Evolutionary conservation across 1,140 invertebrate genomes (phyloP), one percentile per base, ranked within the genome.

Genomic region (Psix sp.): DNA sequence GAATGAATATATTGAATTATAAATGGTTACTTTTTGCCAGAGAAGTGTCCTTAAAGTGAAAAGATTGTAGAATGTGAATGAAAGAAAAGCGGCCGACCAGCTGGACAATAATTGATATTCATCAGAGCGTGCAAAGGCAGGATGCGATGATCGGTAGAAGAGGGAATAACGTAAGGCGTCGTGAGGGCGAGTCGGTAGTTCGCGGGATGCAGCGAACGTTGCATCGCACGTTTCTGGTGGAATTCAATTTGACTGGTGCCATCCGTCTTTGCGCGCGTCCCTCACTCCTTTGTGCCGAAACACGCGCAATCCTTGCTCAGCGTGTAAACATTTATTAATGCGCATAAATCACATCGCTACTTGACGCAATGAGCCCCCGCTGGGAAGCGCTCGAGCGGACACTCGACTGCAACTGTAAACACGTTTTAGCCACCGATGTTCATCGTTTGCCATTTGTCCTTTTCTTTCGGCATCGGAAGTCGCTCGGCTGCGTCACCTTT

Each of bases 291-390:
- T 80, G 76, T 79, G 21, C 43, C 63, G 42, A 49, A 77, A 71
- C 52, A 63, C 42, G 39, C 51, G 52, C 35, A 57, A 59, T 18
- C 43, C 43, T 26, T 59, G 65, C 39, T 49, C 38, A 56, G 63
- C 75, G 75, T 73, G 76, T 78, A 79, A 82, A 82, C 78, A 76
- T 80, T 82, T 82, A 84, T 82, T 82, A 82, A 82, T 70, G 77
- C 73, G 42, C 79, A 77, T 84, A 84, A 84, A 84, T 84, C 82
- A 81, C 77, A 79, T 76, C 68, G 67, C 54, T 77, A 75, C 70
- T 78, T 71, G 68, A 80, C 74, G 60, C 76, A 76, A 81, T 75
- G 76, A 79, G 63, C 78, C 38, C 76, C 59, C 63, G 59, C 73
- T 63, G 56, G 51, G 51, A 66, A 45, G n/a, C 59, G 59, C 54